These are phyloP conservation scores for Eumerus sabulonum DNA, from an alignment of 2,888 invertebrate species.

Conservation along the genomic window DNA sequence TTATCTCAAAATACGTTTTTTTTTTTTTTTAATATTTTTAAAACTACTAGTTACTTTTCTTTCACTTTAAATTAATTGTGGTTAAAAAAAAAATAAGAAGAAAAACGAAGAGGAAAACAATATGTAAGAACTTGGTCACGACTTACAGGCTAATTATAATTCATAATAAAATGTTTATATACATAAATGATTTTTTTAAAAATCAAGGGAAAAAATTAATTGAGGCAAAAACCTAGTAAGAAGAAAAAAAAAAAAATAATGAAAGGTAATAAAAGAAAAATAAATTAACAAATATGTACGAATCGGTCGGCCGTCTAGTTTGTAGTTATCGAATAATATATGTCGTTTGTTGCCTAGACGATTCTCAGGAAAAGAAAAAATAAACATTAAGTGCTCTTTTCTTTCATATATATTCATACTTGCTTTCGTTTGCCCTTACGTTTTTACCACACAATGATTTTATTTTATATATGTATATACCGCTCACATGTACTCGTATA, in stretches of 20 bases:
- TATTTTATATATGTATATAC: slow-evolving; percentile 6
- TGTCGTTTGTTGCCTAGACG: slow-evolving; percentile 41
- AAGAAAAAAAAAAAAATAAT: slow-evolving; percentile 16
- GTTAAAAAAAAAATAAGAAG: slow-evolving; percentile 17
- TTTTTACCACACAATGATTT: no score
- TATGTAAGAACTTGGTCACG: neutral
- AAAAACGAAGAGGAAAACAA: slow-evolving; percentile 19
- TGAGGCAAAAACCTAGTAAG: slow-evolving; percentile 11
- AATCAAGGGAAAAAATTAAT: slow-evolving; percentile 2
- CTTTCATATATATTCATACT: slow-evolving; percentile 15
- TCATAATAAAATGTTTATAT: slow-evolving; percentile 24
- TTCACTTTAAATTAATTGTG: slow-evolving; percentile 38
- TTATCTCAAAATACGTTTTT: neutral
- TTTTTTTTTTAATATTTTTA: neutral
- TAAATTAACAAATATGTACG: no score
- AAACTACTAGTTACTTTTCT: slow-evolving; percentile 13
- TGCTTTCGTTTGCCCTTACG: no score
- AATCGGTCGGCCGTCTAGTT: neutral
- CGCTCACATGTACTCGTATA: neutral
- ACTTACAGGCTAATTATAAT: no score
- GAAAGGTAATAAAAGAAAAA: slow-evolving; percentile 1
- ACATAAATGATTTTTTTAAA: slow-evolving; percentile 27
- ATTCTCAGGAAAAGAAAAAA: slow-evolving; percentile 55
- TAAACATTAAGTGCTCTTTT: slow-evolving; percentile 23
- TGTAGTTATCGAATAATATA: slow-evolving; percentile 33